Evolutionary conservation across 2,113 vertebrate genomes (phyloP).

Genomic region (Picathartes gymnocephalus): DNA sequence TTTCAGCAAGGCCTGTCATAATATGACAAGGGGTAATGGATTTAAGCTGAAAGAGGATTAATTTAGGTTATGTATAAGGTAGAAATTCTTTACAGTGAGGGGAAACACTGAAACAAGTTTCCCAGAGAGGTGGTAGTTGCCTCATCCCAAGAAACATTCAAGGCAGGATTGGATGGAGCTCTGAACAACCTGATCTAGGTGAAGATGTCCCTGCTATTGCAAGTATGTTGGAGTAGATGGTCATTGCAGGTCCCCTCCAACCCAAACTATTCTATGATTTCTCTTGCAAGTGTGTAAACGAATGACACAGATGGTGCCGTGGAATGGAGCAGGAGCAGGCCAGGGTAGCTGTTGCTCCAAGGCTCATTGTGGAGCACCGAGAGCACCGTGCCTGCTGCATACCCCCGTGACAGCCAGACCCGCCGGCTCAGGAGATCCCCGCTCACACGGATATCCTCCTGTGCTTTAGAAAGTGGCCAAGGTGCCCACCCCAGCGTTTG

Average conservation of each 20-base stretch:
- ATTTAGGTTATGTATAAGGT: neutral
- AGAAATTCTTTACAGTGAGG: neutral
- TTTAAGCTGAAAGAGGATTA: neutral
- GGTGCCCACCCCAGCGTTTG: conserved; percentile 28
- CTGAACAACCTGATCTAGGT: neutral
- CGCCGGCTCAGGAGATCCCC: accelerated
- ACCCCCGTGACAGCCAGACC: accelerated
- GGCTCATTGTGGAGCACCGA: accelerated
- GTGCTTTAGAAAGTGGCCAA: neutral
- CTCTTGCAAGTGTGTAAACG: neutral
- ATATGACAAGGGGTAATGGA: neutral
- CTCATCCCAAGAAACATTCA: neutral
- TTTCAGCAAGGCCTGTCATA: neutral
- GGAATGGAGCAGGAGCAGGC: neutral
- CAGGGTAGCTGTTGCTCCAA: neutral
- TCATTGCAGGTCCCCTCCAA: neutral
- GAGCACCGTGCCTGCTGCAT: accelerated
- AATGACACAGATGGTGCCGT: accelerated
- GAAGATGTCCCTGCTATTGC: neutral
- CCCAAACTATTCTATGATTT: neutral
- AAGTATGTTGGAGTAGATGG: neutral
- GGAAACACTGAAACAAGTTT: neutral
- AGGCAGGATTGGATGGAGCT: neutral
- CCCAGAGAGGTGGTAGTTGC: neutral
- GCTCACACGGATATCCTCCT: neutral